Conservation (phyloP, 2,113 vertebrate genomes). For the Rousettus leschenaultii region DNA sequence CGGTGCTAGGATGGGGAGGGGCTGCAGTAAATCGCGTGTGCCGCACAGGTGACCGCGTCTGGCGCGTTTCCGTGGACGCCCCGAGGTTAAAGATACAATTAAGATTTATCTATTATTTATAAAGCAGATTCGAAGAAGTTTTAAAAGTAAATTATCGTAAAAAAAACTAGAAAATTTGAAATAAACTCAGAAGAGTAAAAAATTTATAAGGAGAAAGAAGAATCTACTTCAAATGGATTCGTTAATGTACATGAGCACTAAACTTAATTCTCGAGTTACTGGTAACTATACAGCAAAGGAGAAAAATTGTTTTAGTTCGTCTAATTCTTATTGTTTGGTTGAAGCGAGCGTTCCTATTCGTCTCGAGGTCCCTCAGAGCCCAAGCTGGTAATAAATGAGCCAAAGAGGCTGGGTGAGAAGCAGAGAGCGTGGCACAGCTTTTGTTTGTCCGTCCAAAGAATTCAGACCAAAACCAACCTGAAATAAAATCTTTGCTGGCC, state of each 20-base stretch:
- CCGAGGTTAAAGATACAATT: background rate
- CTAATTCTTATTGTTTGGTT: background rate
- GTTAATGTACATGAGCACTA: background rate
- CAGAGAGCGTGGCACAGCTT: background rate
- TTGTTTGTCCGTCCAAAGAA: background rate
- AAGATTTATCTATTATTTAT: background rate
- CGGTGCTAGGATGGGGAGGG: background rate
- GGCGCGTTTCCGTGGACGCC: background rate
- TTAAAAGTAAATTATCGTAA: background rate
- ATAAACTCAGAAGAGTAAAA: background rate
- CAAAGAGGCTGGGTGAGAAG: background rate
- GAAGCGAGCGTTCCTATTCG: background rate
- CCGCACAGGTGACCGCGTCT: background rate
- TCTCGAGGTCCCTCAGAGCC: background rate
- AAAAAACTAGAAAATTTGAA: background rate
- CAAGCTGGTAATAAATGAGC: background rate
- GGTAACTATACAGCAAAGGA: background rate
- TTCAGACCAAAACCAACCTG: background rate
- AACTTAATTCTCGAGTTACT: background rate
- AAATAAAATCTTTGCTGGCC: background rate
- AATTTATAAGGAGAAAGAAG: background rate
- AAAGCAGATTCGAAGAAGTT: background rate
- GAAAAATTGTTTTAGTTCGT: background rate
- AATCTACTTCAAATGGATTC: conserved; percentile 10
- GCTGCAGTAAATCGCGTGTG: background rate